A percentile compares a stretch with the other conserved stretches of the same genome.
phyloP scores from a whole-genome alignment of 2,888 invertebrate genomes.

The Gasteruption jaculator region DNA sequence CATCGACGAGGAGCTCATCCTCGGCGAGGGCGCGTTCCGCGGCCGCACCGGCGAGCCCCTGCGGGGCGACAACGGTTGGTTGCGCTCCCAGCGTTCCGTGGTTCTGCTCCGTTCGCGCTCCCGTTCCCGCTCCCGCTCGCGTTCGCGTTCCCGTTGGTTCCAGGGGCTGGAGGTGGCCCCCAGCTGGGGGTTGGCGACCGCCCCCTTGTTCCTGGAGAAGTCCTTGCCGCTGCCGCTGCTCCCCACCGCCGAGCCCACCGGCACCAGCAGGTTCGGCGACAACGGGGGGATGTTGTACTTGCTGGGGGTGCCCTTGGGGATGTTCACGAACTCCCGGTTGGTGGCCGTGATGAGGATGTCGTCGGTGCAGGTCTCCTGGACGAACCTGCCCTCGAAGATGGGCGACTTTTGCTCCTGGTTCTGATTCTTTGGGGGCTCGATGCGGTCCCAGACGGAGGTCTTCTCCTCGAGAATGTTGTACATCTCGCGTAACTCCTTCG shows the following conservation, averaged over 20 bases:
- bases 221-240: conserved; percentile 11
- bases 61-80: no score
- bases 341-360: conserved; percentile 38
- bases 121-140: no score
- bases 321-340: conserved; percentile 30
- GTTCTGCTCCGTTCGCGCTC: no score
- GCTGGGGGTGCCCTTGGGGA: conserved; percentile 18
- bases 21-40: not conserved
- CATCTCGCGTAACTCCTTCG: conserved; percentile 42
- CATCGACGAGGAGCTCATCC: conserved; percentile 8
- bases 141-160: not conserved
- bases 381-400: conserved; percentile 33
- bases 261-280: conserved; percentile 27
- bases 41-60: no score
- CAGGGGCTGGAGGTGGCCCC: not conserved
- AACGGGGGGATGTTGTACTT: conserved; percentile 30
- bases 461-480: conserved; percentile 44
- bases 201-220: conserved; percentile 11
- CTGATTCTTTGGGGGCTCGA: conserved; percentile 38
- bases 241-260: conserved; percentile 14
- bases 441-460: conserved; percentile 49
- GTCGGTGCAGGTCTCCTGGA: conserved; percentile 35
- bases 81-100: no score
- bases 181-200: not conserved
- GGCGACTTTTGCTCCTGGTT: conserved; percentile 16